phyloP scores from a whole-genome alignment of 1,140 invertebrate genomes.

The Drosophila bocki region DNA sequence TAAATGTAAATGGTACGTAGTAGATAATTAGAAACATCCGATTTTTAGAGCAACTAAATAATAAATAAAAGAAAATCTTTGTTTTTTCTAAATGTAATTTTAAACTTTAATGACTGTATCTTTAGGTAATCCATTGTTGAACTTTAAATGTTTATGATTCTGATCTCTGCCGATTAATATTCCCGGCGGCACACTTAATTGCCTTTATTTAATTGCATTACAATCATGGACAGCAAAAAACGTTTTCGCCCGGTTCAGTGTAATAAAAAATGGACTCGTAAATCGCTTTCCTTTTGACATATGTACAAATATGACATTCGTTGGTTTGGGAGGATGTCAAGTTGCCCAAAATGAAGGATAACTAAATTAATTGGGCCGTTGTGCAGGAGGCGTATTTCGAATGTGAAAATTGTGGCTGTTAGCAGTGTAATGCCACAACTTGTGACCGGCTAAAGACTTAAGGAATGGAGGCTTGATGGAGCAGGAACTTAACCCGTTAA shows the following conservation, averaged over 20 bases:
- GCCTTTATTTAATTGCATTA: constrained; percentile 49
- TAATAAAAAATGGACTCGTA: constrained; percentile 10
- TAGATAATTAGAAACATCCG: too few relatives aligned
- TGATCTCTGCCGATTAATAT: constrained; percentile 5
- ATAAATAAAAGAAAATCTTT: too few relatives aligned
- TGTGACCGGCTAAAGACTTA: not conserved
- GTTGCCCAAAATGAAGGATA: constrained; percentile 8
- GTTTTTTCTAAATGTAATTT: too few relatives aligned
- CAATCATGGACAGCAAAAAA: constrained; percentile 20
- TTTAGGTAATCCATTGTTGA: not conserved
- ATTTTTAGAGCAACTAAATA: too few relatives aligned
- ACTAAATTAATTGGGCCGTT: constrained; percentile 48
- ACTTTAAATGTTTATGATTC: not conserved
- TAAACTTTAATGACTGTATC: not conserved
- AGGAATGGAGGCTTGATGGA: not conserved
- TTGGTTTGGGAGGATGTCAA: not conserved
- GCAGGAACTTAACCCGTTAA: constrained; percentile 1
- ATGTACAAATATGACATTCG: constrained; percentile 19
- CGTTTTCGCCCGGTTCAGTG: not conserved
- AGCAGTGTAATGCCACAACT: not conserved
- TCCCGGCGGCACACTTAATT: constrained; percentile 27
- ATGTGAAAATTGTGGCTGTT: not conserved
- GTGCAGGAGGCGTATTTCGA: not conserved
- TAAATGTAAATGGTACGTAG: too few relatives aligned
- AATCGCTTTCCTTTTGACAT: constrained; percentile 33